Conservation (phyloP, 2,113 vertebrate species). For the Sinocyclocheilus anophthalmus region DNA sequence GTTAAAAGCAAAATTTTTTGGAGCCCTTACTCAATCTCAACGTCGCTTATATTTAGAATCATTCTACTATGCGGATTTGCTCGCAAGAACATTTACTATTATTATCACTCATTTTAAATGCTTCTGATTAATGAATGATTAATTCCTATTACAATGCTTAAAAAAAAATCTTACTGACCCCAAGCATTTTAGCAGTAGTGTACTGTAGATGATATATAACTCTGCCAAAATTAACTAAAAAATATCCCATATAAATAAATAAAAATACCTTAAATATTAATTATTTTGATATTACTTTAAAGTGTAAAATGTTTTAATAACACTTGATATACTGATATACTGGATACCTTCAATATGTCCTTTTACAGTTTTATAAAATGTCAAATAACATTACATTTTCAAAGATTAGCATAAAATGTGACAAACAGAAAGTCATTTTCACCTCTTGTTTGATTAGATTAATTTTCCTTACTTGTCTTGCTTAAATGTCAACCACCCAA, state of each 20-base stretch:
- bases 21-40: too few species aligned
- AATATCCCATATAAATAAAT: too few species aligned
- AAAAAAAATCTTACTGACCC: not conserved
- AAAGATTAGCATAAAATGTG: not conserved
- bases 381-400: not conserved
- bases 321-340: not conserved
- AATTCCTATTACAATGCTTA: not conserved
- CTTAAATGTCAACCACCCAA: conserved; percentile 12
- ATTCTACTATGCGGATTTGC: too few species aligned
- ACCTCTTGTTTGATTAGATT: not conserved
- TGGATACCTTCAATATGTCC: too few species aligned
- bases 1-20: too few species aligned
- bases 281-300: too few species aligned
- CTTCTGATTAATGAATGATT: not conserved
- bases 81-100: too few species aligned
- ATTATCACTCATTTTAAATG: too few species aligned
- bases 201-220: too few species aligned
- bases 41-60: too few species aligned
- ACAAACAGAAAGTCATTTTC: not conserved
- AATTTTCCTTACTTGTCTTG: not conserved
- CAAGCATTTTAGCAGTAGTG: not conserved
- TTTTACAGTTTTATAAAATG: not conserved
- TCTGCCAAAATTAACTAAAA: too few species aligned
- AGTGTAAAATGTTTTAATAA: not conserved
- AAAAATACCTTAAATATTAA: too few species aligned